phyloP scores from a whole-genome alignment of 1,140 invertebrate genomes.

The Oncopeltus fasciatus region DNA sequence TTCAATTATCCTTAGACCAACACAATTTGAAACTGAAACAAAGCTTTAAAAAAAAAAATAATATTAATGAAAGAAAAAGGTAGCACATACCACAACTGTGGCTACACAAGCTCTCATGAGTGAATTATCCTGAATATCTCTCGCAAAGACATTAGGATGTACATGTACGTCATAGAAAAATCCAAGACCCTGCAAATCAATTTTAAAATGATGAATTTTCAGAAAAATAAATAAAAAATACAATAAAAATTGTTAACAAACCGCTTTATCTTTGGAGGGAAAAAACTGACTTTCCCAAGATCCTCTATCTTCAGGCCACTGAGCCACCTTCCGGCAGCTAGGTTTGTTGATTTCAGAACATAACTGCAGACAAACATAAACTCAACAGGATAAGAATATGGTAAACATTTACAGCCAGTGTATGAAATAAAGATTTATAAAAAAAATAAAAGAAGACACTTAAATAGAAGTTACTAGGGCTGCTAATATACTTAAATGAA shows the following conservation, averaged over 20 bases:
- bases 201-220: background rate
- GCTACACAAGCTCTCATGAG: constrained; percentile 14
- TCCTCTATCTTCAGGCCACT: background rate
- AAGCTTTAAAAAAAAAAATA: too few species aligned
- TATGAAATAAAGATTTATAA: too few species aligned
- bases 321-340: background rate
- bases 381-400: too few species aligned
- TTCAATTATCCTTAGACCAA: too few species aligned
- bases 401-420: too few species aligned
- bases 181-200: constrained; percentile 8
- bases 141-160: constrained; percentile 3
- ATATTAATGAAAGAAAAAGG: background rate
- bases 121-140: constrained; percentile 18
- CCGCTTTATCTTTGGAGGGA: background rate
- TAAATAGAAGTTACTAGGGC: too few species aligned
- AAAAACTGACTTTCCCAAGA: background rate
- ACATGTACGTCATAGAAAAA: constrained; percentile 16
- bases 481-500: too few species aligned
- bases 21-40: too few species aligned
- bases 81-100: constrained; percentile 7
- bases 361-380: background rate
- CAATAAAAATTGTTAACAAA: background rate
- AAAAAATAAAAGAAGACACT: too few species aligned
- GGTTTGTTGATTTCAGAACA: background rate
- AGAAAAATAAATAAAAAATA: background rate